Conservation (phyloP, 2,888 invertebrate species). For the Autographa gamma region DNA sequence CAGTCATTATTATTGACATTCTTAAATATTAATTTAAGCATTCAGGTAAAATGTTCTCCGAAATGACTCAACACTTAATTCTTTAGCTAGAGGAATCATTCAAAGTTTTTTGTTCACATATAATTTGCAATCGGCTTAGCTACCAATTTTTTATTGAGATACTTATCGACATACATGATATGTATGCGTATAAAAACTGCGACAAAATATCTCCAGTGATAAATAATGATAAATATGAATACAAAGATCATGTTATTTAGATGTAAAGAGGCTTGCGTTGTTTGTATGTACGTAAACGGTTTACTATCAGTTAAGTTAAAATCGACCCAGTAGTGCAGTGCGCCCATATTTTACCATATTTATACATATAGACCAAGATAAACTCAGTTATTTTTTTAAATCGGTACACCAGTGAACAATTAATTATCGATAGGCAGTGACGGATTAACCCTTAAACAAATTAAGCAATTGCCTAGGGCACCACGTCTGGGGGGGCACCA, state of each 20-base stretch:
- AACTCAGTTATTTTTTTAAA: not conserved
- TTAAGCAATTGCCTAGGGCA: too few relatives aligned
- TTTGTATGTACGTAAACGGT: constrained; percentile 19
- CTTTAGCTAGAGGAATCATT: constrained; percentile 12
- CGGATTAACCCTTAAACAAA: too few relatives aligned
- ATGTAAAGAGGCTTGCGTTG: constrained; percentile 23
- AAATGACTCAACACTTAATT: constrained; percentile 19
- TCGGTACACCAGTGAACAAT: too few relatives aligned
- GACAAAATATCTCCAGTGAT: constrained; percentile 51
- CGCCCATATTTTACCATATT: not conserved
- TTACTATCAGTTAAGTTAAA: constrained; percentile 22
- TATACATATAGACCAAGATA: not conserved
- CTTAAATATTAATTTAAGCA: constrained; percentile 32
- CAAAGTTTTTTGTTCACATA: constrained; percentile 37
- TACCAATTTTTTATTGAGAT: constrained; percentile 37
- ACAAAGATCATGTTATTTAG: constrained; percentile 40
- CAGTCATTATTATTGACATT: constrained; percentile 44
- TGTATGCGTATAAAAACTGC: constrained; percentile 50
- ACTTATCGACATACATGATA: constrained; percentile 55
- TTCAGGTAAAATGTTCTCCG: constrained; percentile 54
- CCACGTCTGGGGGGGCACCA: too few relatives aligned
- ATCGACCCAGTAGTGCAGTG: not conserved
- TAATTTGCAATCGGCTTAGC: constrained; percentile 41
- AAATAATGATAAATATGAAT: constrained; percentile 43
- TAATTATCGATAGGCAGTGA: not conserved